phyloP scores from a whole-genome alignment of 2,888 invertebrate species.

The Patella caerulea region DNA sequence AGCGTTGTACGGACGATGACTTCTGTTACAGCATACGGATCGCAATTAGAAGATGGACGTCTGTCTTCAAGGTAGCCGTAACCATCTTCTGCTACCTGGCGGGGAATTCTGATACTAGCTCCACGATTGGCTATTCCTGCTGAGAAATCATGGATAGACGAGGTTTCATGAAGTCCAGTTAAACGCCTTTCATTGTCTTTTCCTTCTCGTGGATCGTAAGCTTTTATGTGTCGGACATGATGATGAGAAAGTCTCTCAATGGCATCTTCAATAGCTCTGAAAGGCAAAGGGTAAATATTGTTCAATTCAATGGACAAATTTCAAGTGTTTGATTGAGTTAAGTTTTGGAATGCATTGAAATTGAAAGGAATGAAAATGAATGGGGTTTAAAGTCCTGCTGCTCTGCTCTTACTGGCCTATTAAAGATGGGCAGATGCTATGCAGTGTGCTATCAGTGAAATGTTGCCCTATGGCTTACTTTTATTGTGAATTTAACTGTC shows the following conservation, averaged over 20 bases:
- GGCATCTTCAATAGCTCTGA: constrained; percentile 92
- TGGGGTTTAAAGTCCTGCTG: no score
- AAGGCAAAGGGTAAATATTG: constrained; percentile 44
- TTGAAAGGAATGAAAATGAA: no score
- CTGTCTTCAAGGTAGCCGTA: constrained; percentile 97
- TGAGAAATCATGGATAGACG: constrained; percentile 96
- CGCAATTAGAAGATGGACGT: constrained; percentile 75
- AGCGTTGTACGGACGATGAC: constrained; percentile 52
- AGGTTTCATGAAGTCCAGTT: constrained; percentile 95
- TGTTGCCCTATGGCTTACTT: no score
- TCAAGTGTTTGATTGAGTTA: no score
- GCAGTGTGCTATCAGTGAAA: no score
- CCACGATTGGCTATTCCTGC: constrained; percentile 92
- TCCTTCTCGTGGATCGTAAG: constrained; percentile 96
- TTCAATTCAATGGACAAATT: no score
- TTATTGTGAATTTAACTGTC: no score
- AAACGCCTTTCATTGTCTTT: constrained; percentile 96
- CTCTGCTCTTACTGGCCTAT: no score
- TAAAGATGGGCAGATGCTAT: no score
- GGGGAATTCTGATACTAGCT: constrained; percentile 84
- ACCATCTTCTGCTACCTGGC: constrained; percentile 86
- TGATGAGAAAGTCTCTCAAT: constrained; percentile 94
- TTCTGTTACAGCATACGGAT: constrained; percentile 70
- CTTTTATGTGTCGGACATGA: constrained; percentile 93
- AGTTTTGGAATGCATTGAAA: no score